Conservation (phyloP, 2,888 invertebrate genomes). For the Agriopis leucophaearia region DNA sequence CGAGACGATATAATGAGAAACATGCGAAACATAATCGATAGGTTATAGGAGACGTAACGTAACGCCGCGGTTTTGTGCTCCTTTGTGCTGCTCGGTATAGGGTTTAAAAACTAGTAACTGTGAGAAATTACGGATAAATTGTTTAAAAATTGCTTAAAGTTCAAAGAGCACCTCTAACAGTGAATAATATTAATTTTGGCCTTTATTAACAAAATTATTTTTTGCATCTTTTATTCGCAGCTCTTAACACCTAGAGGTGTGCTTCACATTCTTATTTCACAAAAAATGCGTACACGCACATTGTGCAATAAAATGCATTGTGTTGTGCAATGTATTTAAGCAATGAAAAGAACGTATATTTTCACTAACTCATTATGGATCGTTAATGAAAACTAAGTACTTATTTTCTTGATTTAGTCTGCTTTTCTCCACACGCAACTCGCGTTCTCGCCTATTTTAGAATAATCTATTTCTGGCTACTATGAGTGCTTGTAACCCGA, state of each 20-base stretch:
- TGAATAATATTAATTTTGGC: too few species aligned
- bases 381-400: too few species aligned
- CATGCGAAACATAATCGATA: slow-evolving; percentile 82
- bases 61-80: slow-evolving; percentile 69
- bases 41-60: slow-evolving; percentile 76
- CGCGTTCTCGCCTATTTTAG: slow-evolving; percentile 30
- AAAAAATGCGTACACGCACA: too few species aligned
- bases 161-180: too few species aligned
- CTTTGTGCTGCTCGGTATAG: slow-evolving; percentile 63
- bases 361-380: too few species aligned
- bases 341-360: too few species aligned
- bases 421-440: background rate
- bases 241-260: too few species aligned
- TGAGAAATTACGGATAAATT: slow-evolving; percentile 49
- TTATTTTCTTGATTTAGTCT: background rate
- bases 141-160: slow-evolving; percentile 1
- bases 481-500: slow-evolving; percentile 33
- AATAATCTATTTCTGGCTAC: slow-evolving; percentile 37
- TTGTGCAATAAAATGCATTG: too few species aligned
- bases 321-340: too few species aligned
- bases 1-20: slow-evolving; percentile 84
- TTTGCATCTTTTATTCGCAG: too few species aligned
- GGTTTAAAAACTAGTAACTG: slow-evolving; percentile 56
- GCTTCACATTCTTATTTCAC: too few species aligned
- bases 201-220: too few species aligned